A percentile compares a stretch with the other conserved stretches of the same genome.
These are phyloP conservation scores for Gymnothorax javanicus DNA, from an alignment of 2,797 vertebrate species.

Conservation along the genomic window DNA sequence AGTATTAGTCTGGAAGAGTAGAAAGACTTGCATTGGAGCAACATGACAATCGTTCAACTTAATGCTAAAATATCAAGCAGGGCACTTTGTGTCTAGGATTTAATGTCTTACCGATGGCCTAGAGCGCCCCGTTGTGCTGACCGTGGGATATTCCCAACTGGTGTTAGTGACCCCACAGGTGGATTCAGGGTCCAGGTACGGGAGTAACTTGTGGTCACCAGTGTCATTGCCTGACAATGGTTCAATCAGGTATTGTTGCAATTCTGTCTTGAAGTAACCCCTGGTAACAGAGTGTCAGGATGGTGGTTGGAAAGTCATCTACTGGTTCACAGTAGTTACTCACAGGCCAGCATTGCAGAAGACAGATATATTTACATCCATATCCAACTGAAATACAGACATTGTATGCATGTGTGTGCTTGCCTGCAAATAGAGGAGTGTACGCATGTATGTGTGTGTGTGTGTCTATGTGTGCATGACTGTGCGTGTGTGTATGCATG, in stretches of 20 bases:
- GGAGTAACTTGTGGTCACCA: slow-evolving; percentile 61
- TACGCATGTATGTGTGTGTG: background rate
- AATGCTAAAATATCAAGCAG: background rate
- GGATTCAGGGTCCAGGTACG: slow-evolving; percentile 39
- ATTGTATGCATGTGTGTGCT: background rate
- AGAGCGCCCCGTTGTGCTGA: slow-evolving; percentile 16
- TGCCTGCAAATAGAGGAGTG: background rate
- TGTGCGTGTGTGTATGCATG: background rate
- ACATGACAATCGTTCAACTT: background rate
- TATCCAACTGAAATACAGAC: background rate
- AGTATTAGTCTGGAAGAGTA: background rate
- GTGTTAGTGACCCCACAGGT: slow-evolving; percentile 44
- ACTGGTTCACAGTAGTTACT: background rate
- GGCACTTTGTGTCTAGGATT: background rate
- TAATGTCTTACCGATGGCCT: slow-evolving; percentile 16
- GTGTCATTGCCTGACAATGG: slow-evolving; percentile 54
- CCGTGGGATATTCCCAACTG: slow-evolving; percentile 43
- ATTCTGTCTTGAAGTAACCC: slow-evolving; percentile 59
- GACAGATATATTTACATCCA: background rate
- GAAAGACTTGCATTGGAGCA: background rate
- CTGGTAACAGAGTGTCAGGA: slow-evolving; percentile 37
- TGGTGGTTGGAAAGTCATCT: background rate
- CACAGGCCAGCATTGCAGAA: background rate
- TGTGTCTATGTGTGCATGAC: background rate
- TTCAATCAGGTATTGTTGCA: slow-evolving; percentile 61